A percentile compares a stretch with the other conserved stretches of the same genome.
Conservation (phyloP, 2,113 vertebrate genomes). For the Acrocephalus arundinaceus region DNA sequence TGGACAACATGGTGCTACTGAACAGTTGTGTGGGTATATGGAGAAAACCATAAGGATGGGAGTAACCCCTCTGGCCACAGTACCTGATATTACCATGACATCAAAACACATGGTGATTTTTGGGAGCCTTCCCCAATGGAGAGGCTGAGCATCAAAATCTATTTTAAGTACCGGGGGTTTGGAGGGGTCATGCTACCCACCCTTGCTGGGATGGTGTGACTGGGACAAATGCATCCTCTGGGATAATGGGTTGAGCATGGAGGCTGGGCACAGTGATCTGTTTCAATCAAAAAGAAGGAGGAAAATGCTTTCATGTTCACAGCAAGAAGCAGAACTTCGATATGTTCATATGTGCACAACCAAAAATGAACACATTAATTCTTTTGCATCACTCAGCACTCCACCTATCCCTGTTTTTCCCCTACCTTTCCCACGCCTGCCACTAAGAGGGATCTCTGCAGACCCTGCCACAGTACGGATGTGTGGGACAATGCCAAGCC, state of each 20-base stretch:
- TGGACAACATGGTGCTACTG: rapidly evolving
- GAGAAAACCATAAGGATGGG: background rate
- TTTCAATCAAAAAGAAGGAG: background rate
- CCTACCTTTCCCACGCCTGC: rapidly evolving
- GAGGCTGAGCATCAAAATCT: background rate
- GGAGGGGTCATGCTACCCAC: background rate
- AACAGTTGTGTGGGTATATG: rapidly evolving
- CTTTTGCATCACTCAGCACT: background rate
- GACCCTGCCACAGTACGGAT: rapidly evolving
- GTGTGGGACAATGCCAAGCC: background rate
- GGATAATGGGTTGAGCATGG: background rate
- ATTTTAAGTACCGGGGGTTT: rapidly evolving
- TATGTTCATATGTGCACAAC: background rate
- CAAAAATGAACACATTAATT: background rate
- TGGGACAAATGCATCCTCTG: background rate
- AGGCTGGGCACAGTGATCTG: background rate
- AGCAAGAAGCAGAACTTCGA: rapidly evolving
- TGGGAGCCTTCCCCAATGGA: background rate
- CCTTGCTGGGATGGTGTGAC: background rate
- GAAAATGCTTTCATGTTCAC: background rate
- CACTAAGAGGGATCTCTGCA: background rate
- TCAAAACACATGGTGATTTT: rapidly evolving
- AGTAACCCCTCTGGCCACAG: background rate
- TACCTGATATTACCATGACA: rapidly evolving
- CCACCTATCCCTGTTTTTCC: background rate